Evolutionary conservation across 2,888 invertebrate genomes (phyloP).

Genomic region (Nemotelus pantherinus): DNA sequence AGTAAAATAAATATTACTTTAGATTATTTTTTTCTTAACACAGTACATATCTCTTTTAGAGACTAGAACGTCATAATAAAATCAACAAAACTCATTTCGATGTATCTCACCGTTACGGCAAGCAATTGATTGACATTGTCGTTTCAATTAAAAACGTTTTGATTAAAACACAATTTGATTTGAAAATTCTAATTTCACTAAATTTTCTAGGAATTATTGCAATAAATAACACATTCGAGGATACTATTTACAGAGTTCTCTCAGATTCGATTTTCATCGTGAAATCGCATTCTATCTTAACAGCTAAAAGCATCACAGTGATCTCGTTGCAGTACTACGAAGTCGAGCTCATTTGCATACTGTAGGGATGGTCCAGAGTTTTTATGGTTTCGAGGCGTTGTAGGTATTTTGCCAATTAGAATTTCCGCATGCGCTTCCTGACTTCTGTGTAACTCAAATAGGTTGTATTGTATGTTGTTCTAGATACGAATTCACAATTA

Average conservation of each 20-base stretch:
- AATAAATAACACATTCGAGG: constrained; percentile 36
- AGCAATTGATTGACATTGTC: not conserved
- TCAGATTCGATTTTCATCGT: not conserved
- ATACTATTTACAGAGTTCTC: constrained; percentile 15
- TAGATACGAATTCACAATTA: not conserved
- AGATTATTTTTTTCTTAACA: not conserved
- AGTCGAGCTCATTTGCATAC: constrained; percentile 10
- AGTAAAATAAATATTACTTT: constrained; percentile 37
- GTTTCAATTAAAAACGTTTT: not conserved
- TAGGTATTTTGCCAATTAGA: not conserved
- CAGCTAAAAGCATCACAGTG: constrained; percentile 38
- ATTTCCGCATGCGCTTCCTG: not conserved
- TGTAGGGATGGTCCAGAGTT: not conserved
- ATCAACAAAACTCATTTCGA: constrained; percentile 37
- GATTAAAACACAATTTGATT: not conserved
- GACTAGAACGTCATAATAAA: constrained; percentile 30
- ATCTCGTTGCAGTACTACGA: constrained; percentile 28
- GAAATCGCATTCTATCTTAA: constrained; percentile 9
- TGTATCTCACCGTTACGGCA: constrained; percentile 30
- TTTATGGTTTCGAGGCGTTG: not conserved
- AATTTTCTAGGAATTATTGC: constrained; percentile 22
- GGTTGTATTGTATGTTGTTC: no score
- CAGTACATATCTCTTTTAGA: constrained; percentile 30
- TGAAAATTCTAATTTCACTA: not conserved
- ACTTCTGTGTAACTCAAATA: no score